A percentile compares a stretch with the other conserved stretches of the same genome.
Evolutionary conservation across 53 echinoderm and acorn worm genomes (phyloP).

Genomic region (Glandiceps talaboti): DNA sequence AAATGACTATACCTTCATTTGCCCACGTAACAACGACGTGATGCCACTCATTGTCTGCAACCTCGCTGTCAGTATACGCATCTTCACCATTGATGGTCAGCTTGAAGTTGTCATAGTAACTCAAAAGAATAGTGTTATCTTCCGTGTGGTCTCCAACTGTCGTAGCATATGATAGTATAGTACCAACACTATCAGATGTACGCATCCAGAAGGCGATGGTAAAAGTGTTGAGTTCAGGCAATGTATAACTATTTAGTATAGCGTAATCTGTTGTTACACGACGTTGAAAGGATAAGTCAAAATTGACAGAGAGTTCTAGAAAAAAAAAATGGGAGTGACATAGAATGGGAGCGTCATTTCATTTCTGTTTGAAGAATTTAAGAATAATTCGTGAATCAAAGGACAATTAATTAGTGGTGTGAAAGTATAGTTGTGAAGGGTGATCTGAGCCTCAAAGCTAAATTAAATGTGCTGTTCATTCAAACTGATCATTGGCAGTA

Average conservation of each 20-base stretch:
- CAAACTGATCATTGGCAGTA: too few species aligned
- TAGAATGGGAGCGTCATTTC: too few species aligned
- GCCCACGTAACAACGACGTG: constrained; percentile 30
- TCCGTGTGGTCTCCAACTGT: background rate
- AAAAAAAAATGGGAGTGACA: background rate
- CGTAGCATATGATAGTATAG: constrained; percentile 31
- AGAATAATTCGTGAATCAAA: too few species aligned
- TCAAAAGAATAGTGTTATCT: constrained; percentile 32
- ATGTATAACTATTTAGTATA: background rate
- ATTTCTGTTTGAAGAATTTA: too few species aligned
- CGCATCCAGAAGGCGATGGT: constrained; percentile 33
- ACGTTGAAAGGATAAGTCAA: background rate
- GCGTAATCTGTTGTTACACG: background rate
- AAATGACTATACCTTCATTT: constrained; percentile 14
- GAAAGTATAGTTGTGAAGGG: too few species aligned
- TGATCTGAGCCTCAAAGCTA: too few species aligned
- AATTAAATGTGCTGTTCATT: too few species aligned
- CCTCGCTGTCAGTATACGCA: constrained; percentile 11
- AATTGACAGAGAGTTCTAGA: background rate
- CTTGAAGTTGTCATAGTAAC: constrained; percentile 21
- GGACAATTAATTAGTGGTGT: too few species aligned
- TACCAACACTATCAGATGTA: constrained; percentile 17
- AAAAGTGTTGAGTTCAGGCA: constrained; percentile 5
- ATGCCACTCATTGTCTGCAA: constrained; percentile 16
- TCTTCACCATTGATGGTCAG: constrained; percentile 21